phyloP scores from a whole-genome alignment of 2,888 invertebrate genomes.

The Diaperis boleti region DNA sequence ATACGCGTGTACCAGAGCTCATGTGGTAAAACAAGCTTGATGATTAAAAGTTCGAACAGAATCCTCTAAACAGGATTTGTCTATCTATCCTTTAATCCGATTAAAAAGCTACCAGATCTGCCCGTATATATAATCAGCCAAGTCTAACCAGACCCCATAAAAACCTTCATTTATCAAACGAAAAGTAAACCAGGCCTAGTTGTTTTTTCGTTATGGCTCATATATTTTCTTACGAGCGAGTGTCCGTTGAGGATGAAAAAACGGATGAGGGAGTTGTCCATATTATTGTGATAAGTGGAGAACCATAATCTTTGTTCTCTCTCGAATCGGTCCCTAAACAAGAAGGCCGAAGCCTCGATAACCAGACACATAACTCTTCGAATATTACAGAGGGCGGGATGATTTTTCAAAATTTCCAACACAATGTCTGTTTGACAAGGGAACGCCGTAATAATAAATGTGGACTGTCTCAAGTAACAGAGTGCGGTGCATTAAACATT shows the following conservation, averaged over 20 bases:
- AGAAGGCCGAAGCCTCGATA: conserved; percentile 37
- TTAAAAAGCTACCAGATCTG: conserved; percentile 46
- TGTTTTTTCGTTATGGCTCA: conserved; percentile 55
- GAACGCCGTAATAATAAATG: background rate
- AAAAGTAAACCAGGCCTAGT: conserved; percentile 49
- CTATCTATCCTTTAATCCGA: conserved; percentile 47
- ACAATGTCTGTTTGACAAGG: background rate
- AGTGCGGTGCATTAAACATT: too few species aligned
- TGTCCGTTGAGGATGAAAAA: conserved; percentile 51
- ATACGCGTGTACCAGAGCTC: conserved; percentile 36
- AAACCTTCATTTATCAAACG: conserved; percentile 56
- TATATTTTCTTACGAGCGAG: conserved; percentile 52
- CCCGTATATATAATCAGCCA: conserved; percentile 45
- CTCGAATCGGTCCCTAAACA: conserved; percentile 31
- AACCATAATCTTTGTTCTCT: conserved; percentile 48
- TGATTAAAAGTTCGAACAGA: conserved; percentile 46
- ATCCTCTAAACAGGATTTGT: conserved; percentile 46
- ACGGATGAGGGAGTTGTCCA: conserved; percentile 46
- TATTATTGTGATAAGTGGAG: conserved; percentile 53
- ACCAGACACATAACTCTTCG: conserved; percentile 38
- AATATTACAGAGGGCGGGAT: conserved; percentile 11
- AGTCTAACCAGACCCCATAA: conserved; percentile 48
- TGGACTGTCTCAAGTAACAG: too few species aligned
- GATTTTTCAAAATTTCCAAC: conserved; percentile 30
- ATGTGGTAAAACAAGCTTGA: conserved; percentile 41